These are phyloP conservation scores for Imbricaverruca yamaguchii DNA, from an alignment of 2,888 invertebrate genomes.

Conservation along the genomic window DNA sequence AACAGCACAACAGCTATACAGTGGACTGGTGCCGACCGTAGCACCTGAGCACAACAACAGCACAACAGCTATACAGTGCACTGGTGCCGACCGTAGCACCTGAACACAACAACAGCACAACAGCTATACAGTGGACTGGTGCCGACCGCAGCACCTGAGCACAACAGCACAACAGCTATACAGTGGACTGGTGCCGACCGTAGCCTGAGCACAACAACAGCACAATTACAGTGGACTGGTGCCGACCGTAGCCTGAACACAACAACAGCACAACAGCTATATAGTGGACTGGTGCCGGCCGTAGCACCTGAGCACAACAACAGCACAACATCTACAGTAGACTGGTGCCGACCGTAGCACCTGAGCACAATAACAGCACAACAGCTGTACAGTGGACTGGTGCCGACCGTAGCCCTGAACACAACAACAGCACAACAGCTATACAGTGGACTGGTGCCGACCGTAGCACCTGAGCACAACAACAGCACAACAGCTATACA, in stretches of 20 bases:
- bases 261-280: too few relatives aligned
- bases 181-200: not conserved
- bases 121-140: too few relatives aligned
- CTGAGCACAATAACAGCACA: not conserved
- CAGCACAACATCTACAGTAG: too few relatives aligned
- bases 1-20: too few relatives aligned
- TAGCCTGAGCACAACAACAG: not conserved
- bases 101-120: not conserved
- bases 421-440: too few relatives aligned
- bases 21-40: not conserved
- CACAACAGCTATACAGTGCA: too few relatives aligned
- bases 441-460: not conserved
- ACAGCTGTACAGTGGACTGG: too few relatives aligned
- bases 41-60: not conserved
- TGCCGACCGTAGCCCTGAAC: slow-evolving; percentile 6
- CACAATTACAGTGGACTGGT: too few relatives aligned
- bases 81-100: slow-evolving; percentile 5
- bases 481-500: too few relatives aligned
- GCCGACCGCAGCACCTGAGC: slow-evolving; percentile 16
- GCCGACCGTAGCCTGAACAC: slow-evolving; percentile 1
- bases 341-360: not conserved
- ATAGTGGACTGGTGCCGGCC: not conserved
- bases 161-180: too few relatives aligned
- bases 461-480: not conserved
- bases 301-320: not conserved